Conservation (phyloP, 1,140 invertebrate genomes). For the Microplitis mediator region DNA sequence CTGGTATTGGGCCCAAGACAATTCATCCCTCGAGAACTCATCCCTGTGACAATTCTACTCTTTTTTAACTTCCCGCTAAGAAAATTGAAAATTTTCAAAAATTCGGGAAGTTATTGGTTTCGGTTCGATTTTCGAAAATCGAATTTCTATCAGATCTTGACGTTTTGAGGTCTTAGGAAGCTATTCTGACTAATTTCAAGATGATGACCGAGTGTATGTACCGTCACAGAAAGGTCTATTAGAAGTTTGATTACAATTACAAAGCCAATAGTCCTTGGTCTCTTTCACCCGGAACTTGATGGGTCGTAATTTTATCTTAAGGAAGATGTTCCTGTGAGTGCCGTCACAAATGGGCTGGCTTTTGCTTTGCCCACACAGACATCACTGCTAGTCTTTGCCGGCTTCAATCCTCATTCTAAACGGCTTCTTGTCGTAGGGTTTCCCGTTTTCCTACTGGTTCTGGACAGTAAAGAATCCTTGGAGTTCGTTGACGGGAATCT, state of each 20-base stretch:
- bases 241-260: slow-evolving; percentile 96
- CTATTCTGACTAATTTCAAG: too few relatives aligned
- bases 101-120: too few relatives aligned
- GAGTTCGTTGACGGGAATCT: slow-evolving; percentile 71
- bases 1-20: too few relatives aligned
- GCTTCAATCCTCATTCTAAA: slow-evolving; percentile 78
- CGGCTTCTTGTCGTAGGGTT: slow-evolving; percentile 86
- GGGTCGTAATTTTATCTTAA: slow-evolving; percentile 77
- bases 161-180: too few relatives aligned
- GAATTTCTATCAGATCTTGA: too few relatives aligned
- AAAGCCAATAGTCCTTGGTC: slow-evolving; percentile 95
- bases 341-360: slow-evolving; percentile 95
- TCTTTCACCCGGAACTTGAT: slow-evolving; percentile 83
- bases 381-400: slow-evolving; percentile 92
- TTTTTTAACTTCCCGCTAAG: too few relatives aligned
- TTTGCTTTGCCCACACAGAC: slow-evolving; percentile 90
- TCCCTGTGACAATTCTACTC: too few relatives aligned
- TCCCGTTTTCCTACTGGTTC: slow-evolving; percentile 71
- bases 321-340: slow-evolving; percentile 78
- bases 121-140: too few relatives aligned
- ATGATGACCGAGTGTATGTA: too few relatives aligned
- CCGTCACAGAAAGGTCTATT: slow-evolving; percentile 98
- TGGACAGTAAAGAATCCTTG: slow-evolving; percentile 65
- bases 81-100: too few relatives aligned
- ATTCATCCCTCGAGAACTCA: too few relatives aligned